Percentiles rank a stretch among this genome's conserved stretches.
These are phyloP conservation scores for Zaprionus lineosus DNA, from an alignment of 2,888 invertebrate genomes.

Conservation along the genomic window DNA sequence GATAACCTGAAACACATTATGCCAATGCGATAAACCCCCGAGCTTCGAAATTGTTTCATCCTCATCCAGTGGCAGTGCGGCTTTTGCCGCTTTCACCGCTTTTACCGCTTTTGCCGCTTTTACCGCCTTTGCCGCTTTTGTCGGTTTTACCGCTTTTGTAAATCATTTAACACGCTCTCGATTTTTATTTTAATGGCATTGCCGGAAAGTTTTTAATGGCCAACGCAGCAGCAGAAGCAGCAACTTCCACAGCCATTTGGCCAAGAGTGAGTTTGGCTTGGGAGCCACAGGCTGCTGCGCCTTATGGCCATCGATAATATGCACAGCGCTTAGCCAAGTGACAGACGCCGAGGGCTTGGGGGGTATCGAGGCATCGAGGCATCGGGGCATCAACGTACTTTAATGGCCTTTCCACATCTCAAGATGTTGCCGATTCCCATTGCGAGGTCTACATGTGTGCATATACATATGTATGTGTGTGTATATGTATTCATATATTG, in stretches of 20 bases:
- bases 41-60: slow-evolving; percentile 59
- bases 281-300: slow-evolving; percentile 14
- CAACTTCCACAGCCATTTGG: not conserved
- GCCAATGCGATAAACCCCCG: slow-evolving; percentile 51
- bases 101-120: slow-evolving; percentile 3
- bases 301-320: slow-evolving; percentile 54
- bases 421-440: slow-evolving; percentile 44
- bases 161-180: slow-evolving; percentile 74
- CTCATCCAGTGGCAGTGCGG: not conserved
- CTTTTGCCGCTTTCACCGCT: slow-evolving; percentile 1
- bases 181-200: slow-evolving; percentile 73
- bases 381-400: slow-evolving; percentile 34
- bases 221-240: slow-evolving; percentile 34
- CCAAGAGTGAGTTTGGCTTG: slow-evolving; percentile 1
- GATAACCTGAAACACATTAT: slow-evolving; percentile 56
- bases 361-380: slow-evolving; percentile 29
- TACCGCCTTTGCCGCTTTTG: slow-evolving; percentile 22
- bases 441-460: not conserved
- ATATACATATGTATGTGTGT: too few species aligned
- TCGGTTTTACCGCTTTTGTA: slow-evolving; percentile 45
- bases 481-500: not conserved
- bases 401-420: slow-evolving; percentile 49
- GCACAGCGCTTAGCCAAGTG: slow-evolving; percentile 41
- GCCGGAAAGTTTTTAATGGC: slow-evolving; percentile 70
- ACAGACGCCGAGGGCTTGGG: slow-evolving; percentile 41